Conservation (phyloP, 1,140 invertebrate species). For the Chlorops oryzae region DNA sequence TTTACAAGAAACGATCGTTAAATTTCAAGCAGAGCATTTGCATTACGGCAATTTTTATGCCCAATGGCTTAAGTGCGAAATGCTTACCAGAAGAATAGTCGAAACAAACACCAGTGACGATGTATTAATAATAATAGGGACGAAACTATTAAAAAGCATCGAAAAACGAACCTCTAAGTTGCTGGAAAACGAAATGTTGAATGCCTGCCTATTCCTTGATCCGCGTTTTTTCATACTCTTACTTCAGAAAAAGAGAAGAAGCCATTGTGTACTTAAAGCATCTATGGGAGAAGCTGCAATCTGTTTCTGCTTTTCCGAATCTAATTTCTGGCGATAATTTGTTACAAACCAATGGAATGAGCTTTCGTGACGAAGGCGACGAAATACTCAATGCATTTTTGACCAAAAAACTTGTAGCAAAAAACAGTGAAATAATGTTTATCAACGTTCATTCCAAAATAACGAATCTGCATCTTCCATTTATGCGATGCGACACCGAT, state of each 20-base stretch:
- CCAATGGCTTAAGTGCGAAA: constrained; percentile 13
- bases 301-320: no score
- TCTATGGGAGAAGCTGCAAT: constrained; percentile 10
- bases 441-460: constrained; percentile 11
- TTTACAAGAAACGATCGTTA: constrained; percentile 12
- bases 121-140: no score
- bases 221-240: constrained; percentile 14
- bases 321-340: no score
- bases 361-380: constrained; percentile 8
- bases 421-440: no score
- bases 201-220: constrained; percentile 13
- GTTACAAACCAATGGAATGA: not conserved
- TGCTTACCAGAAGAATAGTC: constrained; percentile 11
- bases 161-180: not conserved
- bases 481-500: constrained; percentile 4
- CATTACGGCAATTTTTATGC: constrained; percentile 17
- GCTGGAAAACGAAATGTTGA: not conserved
- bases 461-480: constrained; percentile 7
- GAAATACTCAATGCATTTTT: constrained; percentile 10
- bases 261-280: constrained; percentile 7
- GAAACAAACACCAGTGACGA: no score
- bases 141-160: constrained; percentile 8
- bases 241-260: constrained; percentile 2
- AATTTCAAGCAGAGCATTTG: constrained; percentile 12
- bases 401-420: constrained; percentile 2